Conservation (phyloP, 2,888 invertebrate species). For the Drosophila ezoana region DNA sequence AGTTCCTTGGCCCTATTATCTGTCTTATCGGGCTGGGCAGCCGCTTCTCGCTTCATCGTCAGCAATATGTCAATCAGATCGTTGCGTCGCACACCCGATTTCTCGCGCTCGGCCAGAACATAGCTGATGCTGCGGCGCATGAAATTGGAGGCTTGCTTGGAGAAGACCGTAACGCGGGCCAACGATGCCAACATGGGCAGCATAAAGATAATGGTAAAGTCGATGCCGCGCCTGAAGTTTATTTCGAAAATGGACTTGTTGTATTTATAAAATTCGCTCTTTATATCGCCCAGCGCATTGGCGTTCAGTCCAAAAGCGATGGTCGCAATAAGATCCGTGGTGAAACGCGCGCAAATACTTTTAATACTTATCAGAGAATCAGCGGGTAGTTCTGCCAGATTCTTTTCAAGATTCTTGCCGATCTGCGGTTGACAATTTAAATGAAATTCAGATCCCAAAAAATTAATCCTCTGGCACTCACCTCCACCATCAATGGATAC, state of each 20-base stretch:
- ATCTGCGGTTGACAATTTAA: slow-evolving; percentile 41
- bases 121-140: slow-evolving; percentile 79
- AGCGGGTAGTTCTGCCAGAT: slow-evolving; percentile 10
- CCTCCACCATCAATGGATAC: slow-evolving; percentile 79
- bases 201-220: slow-evolving; percentile 60
- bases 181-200: slow-evolving; percentile 61
- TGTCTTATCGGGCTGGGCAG: slow-evolving; percentile 16
- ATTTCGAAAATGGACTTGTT: slow-evolving; percentile 61
- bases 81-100: slow-evolving; percentile 74
- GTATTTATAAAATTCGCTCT: slow-evolving; percentile 82
- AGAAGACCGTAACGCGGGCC: slow-evolving; percentile 61
- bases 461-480: slow-evolving; percentile 32
- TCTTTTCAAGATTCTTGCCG: slow-evolving; percentile 59
- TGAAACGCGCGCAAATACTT: slow-evolving; percentile 65
- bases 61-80: slow-evolving; percentile 85
- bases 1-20: slow-evolving; percentile 15
- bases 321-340: slow-evolving; percentile 84
- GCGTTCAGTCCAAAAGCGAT: slow-evolving; percentile 85
- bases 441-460: background rate
- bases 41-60: slow-evolving; percentile 75
- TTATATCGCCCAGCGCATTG: slow-evolving; percentile 80
- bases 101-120: slow-evolving; percentile 82
- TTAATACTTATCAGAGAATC: slow-evolving; percentile 31
- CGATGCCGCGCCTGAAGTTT: slow-evolving; percentile 45
- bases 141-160: slow-evolving; percentile 67